Evolutionary conservation across 2,888 invertebrate species (phyloP).

Genomic region (Alsophila aescularia): DNA sequence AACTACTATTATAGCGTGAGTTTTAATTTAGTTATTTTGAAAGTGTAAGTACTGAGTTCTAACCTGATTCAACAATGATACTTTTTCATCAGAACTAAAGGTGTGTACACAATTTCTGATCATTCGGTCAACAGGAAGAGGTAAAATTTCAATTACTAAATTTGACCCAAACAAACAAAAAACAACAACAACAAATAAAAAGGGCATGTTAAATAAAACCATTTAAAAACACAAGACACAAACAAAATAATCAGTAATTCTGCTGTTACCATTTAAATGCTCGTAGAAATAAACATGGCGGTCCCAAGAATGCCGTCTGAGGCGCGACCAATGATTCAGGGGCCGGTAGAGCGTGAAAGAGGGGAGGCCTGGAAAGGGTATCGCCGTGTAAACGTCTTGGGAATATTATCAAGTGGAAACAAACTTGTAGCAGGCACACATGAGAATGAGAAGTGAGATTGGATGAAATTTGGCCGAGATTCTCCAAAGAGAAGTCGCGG

Average conservation of each 20-base stretch:
- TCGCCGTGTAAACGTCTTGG: constrained; percentile 41
- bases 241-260: constrained; percentile 14
- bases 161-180: too few relatives aligned
- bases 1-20: too few relatives aligned
- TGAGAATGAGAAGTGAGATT: not conserved
- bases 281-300: constrained; percentile 27
- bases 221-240: constrained; percentile 2
- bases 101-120: too few relatives aligned
- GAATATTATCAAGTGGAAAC: constrained; percentile 20
- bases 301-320: constrained; percentile 53
- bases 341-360: constrained; percentile 70
- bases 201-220: not conserved
- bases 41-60: too few relatives aligned
- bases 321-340: constrained; percentile 71
- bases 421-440: not conserved
- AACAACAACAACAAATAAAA: not conserved
- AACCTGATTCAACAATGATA: too few relatives aligned
- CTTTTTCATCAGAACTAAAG: too few relatives aligned
- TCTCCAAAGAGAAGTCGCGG: too few relatives aligned
- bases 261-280: constrained; percentile 17
- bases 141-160: too few relatives aligned
- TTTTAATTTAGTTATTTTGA: too few relatives aligned
- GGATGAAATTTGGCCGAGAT: not conserved
- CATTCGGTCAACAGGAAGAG: too few relatives aligned
- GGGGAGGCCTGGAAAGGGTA: constrained; percentile 73